Base-by-base conservation (phyloP, 2,113 vertebrate genomes). In the Bujurquina vittata region DNA sequence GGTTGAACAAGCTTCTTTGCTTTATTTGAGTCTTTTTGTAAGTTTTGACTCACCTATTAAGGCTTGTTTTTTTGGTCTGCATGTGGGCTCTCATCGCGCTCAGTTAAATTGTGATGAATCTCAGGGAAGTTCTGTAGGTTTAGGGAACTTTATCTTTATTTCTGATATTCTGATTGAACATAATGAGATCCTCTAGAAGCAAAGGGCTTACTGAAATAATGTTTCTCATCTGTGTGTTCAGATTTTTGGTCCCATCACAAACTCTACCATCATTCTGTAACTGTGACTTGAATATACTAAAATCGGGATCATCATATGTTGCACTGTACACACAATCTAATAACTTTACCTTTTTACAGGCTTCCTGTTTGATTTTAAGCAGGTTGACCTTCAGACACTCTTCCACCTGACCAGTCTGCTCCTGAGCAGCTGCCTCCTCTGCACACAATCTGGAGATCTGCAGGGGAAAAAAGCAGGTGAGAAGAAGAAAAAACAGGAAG, bases 351-450 rank as follows among this genome's bases (percentile, higher is more conserved):
- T 97, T 99, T 81, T 98, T 99, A 85, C 98, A 99, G 90, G 91
- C 90, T 3, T 98, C 97, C 0, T 95, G 95, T 90, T 96, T 98
- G 90, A 99, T 97, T 92, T 99, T 99, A 57, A 99, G 96, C 84
- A 99, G 93, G 90, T 99, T 99, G 59, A 97, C 95, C 91, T 99
- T 99, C 75, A 99, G 95, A 91, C 98, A 99, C 81, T 99, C 98
- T 63, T 99, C 98, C 18, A 99, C 98, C 87, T 99, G 98, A 56
- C 98, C 98, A 0, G 98, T 99, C 93, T 99, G 98, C 83, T 99
- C 98, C 91, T 99, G 98, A 74, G 98, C 98, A 5, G 98, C 98
- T 7, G 97, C 98, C 92, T 99, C 98, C 86, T 99, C 98, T 0
- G 97, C 97, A 89, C 98, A 99, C 10, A 99, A 91, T 52, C 31